Evolutionary conservation across 1,140 invertebrate genomes (phyloP).

Genomic region (Hydropsyche tenuis): DNA sequence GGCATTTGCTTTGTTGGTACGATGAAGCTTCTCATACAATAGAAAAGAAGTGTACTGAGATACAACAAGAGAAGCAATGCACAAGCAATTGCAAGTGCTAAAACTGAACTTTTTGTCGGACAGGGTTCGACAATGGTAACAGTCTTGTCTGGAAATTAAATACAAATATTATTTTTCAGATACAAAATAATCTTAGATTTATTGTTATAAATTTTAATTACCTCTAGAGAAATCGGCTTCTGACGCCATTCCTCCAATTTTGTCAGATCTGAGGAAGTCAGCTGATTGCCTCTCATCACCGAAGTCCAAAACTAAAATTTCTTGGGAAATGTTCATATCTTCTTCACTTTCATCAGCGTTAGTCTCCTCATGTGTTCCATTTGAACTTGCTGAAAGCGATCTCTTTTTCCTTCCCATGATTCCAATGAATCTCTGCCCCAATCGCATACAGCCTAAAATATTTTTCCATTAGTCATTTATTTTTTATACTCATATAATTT

Average conservation of each 20-base stretch:
- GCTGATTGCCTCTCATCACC: slow-evolving; percentile 83
- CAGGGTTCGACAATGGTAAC: slow-evolving; percentile 87
- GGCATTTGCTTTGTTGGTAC: slow-evolving; percentile 80
- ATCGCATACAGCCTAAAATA: slow-evolving; percentile 82
- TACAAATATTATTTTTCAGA: background rate
- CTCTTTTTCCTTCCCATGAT: slow-evolving; percentile 87
- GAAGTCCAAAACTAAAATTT: slow-evolving; percentile 90
- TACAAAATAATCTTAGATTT: background rate
- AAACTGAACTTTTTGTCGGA: slow-evolving; percentile 87
- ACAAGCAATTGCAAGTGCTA: slow-evolving; percentile 87
- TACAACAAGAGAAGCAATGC: slow-evolving; percentile 89
- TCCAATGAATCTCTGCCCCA: slow-evolving; percentile 87
- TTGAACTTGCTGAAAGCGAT: slow-evolving; percentile 59
- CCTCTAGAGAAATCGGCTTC: slow-evolving; percentile 79
- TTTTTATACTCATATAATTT: background rate
- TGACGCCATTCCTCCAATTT: slow-evolving; percentile 61
- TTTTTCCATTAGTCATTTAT: background rate
- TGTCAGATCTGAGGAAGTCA: slow-evolving; percentile 78
- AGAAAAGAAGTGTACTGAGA: slow-evolving; percentile 86
- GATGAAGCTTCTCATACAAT: slow-evolving; percentile 91
- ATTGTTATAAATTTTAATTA: slow-evolving; percentile 52
- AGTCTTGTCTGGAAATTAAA: slow-evolving; percentile 75
- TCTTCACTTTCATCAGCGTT: slow-evolving; percentile 73
- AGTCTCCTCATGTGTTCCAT: background rate
- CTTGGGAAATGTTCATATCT: slow-evolving; percentile 93